These are phyloP conservation scores for crab-eating macaque (Macaca fascicularis) DNA, from an alignment of 2,113 vertebrate species.

Conservation along the genomic window T2T-MFA8v1.1 NC_088376.1:167548001-167548500, in stretches of 20 bases:
- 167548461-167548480: background rate
- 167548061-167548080: background rate
- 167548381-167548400: background rate
- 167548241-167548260: background rate
- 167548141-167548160: background rate
- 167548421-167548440: background rate
- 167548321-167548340: background rate
- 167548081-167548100: background rate
- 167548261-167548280: background rate
- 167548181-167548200: background rate
- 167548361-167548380: background rate
- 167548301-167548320: background rate
- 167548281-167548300: background rate
- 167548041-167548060: too few species aligned
- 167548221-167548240: background rate
- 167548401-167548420: background rate
- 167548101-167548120: background rate
- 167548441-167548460: background rate
- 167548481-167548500: background rate
- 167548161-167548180: background rate
- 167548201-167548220: background rate
- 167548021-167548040: too few species aligned
- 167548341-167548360: conserved; percentile 11
- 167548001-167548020: background rate
- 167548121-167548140: background rate